phyloP scores from a whole-genome alignment of 2,797 vertebrate species.

The Hafferia zeledoni region DNA sequence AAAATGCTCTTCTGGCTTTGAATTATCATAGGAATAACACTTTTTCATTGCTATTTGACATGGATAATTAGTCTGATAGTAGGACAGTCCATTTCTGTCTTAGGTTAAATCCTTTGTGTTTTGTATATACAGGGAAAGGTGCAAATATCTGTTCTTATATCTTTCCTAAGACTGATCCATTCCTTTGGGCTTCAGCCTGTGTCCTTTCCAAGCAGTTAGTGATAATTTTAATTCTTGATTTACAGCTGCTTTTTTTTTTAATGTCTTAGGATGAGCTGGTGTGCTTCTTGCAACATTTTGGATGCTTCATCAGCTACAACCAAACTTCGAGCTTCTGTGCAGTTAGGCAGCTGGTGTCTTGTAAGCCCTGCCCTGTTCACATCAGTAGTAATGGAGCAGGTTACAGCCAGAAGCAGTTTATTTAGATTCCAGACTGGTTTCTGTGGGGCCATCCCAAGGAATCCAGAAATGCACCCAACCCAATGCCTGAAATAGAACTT shows the following conservation, averaged over 20 bases:
- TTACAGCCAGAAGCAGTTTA: background rate
- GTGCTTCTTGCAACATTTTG: background rate
- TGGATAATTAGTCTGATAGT: background rate
- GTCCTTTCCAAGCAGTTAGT: background rate
- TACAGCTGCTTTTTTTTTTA: background rate
- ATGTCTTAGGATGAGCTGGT: background rate
- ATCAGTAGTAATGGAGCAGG: background rate
- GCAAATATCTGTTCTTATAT: background rate
- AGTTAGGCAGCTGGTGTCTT: background rate
- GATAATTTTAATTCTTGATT: background rate
- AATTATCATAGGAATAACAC: background rate
- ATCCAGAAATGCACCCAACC: constrained; percentile 1
- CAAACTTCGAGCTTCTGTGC: background rate
- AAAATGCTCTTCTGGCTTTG: background rate
- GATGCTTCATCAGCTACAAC: background rate
- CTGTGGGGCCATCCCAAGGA: constrained; percentile 19
- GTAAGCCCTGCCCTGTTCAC: background rate
- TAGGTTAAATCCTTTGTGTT: background rate
- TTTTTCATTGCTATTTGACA: background rate
- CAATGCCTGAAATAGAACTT: constrained; percentile 9
- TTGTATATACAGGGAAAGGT: background rate
- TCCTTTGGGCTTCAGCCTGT: background rate
- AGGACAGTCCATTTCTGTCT: background rate
- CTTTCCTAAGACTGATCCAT: background rate
- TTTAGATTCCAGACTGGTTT: constrained; percentile 4